These are phyloP conservation scores for Sphyrna mokarran DNA, from an alignment of 2,113 vertebrate species.

Conservation along the genomic window DNA sequence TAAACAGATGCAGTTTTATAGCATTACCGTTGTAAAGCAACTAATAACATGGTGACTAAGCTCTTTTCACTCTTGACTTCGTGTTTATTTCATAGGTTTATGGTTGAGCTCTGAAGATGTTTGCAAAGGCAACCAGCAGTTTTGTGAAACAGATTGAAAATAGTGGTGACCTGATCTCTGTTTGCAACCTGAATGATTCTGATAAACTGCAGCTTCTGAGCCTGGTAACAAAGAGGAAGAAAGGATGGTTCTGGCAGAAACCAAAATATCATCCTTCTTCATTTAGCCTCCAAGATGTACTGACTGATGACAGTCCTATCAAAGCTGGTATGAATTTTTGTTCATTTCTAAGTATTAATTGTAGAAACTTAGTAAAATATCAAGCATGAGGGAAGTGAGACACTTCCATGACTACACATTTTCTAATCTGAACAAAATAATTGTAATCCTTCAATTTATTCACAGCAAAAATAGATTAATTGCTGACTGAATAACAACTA, in stretches of 20 bases:
- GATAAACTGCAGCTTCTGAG: constrained; percentile 64
- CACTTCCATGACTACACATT: neutral
- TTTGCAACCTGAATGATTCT: constrained; percentile 71
- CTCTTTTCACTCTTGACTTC: neutral
- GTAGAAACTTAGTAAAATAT: neutral
- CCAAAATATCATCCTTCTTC: constrained; percentile 75
- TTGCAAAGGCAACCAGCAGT: constrained; percentile 79
- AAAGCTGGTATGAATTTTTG: constrained; percentile 65
- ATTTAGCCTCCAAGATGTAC: constrained; percentile 70
- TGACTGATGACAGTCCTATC: constrained; percentile 60
- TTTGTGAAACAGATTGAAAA: constrained; percentile 77
- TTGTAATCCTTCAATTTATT: neutral
- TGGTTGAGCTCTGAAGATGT: constrained; percentile 59
- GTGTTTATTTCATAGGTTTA: neutral
- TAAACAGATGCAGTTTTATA: neutral
- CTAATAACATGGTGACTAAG: neutral
- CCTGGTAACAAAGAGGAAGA: constrained; percentile 74
- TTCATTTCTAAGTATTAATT: neutral
- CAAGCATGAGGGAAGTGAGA: neutral
- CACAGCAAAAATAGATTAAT: neutral
- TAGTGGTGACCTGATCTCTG: constrained; percentile 70
- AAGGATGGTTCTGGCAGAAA: constrained; percentile 80
- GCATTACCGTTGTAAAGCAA: neutral
- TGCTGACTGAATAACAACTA: neutral
- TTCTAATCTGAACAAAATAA: neutral